Percentiles rank a stretch among this genome's conserved stretches.
Conservation (phyloP, 2,888 invertebrate species). For the Habrosyne pyritoides region DNA sequence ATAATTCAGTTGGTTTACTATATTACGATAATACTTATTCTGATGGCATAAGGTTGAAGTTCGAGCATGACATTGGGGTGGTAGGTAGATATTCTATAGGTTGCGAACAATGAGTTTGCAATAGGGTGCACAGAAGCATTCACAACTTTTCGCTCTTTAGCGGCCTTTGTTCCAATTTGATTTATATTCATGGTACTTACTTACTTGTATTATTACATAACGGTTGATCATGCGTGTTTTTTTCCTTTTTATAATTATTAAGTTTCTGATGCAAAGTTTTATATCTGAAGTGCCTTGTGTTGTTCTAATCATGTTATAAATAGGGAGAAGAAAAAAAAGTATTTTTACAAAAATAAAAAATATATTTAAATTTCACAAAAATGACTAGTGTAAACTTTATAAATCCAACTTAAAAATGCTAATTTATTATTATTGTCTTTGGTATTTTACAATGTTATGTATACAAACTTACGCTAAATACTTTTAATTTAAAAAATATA, state of each 20-base stretch:
- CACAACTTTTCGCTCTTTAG: conserved; percentile 83
- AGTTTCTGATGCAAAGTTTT: no score
- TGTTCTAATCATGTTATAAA: conserved; percentile 16
- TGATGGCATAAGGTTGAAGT: conserved; percentile 26
- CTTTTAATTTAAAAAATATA: no score
- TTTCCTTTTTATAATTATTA: conserved; percentile 52
- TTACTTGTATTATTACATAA: conserved; percentile 73
- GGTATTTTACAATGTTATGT: conserved; percentile 33
- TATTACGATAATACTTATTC: conserved; percentile 20
- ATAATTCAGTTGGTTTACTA: conserved; percentile 31
- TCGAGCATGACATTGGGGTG: conserved; percentile 13
- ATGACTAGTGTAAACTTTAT: conserved; percentile 71
- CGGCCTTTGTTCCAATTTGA: conserved; percentile 79
- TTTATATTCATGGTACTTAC: conserved; percentile 80
- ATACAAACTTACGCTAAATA: conserved; percentile 17
- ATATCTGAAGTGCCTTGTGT: no score
- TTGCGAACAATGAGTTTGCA: conserved; percentile 60
- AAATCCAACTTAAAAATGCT: conserved; percentile 41
- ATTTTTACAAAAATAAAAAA: conserved; percentile 45
- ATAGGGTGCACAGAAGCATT: conserved; percentile 75
- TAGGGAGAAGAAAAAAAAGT: conserved; percentile 27
- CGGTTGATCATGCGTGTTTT: conserved; percentile 74
- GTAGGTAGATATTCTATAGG: conserved; percentile 47
- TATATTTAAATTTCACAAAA: conserved; percentile 47
- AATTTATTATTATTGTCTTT: conserved; percentile 57